Evolutionary conservation across 2,797 vertebrate species (phyloP).

Genomic region (Enteromius radiatus): DNA sequence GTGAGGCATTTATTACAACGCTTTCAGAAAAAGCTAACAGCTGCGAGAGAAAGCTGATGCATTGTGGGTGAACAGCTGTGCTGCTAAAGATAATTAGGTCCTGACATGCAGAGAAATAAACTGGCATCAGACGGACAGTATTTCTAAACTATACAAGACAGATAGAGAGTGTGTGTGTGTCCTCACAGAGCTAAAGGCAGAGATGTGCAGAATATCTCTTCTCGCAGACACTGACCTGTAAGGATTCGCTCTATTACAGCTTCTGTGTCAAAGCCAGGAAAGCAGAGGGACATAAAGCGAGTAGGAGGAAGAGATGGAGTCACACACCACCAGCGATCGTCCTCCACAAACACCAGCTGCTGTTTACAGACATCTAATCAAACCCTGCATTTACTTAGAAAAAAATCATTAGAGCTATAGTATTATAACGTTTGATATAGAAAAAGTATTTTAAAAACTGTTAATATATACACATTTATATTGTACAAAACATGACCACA

Average conservation of each 20-base stretch:
- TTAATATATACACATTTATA: background rate
- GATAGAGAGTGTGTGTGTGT: background rate
- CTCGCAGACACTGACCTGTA: constrained; percentile 19
- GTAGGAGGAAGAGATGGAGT: constrained; percentile 1
- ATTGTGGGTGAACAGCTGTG: constrained; percentile 21
- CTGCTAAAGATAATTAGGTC: constrained; percentile 8
- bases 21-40: constrained; percentile 38
- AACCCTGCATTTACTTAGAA: constrained; percentile 48
- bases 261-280: background rate
- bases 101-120: constrained; percentile 23
- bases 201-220: constrained; percentile 19
- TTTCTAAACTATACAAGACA: constrained; percentile 13
- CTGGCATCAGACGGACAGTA: constrained; percentile 27
- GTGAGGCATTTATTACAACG: constrained; percentile 35
- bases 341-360: constrained; percentile 33
- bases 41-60: constrained; percentile 40
- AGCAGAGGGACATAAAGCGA: background rate
- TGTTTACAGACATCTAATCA: background rate
- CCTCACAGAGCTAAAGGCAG: background rate
- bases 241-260: constrained; percentile 13
- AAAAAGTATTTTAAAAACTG: too few species aligned
- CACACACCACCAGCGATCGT: background rate
- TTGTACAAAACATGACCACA: background rate
- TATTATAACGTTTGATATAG: too few species aligned
- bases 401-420: background rate